phyloP scores from a whole-genome alignment of 2,888 invertebrate species.

The Ganaspis brasiliensis region DNA sequence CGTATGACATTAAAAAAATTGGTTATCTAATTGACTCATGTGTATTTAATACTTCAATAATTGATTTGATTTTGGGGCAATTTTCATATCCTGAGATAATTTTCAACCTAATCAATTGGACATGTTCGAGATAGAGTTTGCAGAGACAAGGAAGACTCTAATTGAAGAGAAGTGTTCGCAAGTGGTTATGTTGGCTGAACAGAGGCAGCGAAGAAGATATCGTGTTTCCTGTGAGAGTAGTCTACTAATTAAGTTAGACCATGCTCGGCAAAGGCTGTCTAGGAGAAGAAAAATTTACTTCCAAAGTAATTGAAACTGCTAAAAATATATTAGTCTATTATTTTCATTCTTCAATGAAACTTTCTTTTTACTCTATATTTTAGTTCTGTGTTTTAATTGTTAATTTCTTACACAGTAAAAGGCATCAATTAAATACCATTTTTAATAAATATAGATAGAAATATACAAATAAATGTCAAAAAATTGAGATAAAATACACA shows the following conservation, averaged over 20 bases:
- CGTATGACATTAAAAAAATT: too few species aligned
- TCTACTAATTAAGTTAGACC: conserved; percentile 66
- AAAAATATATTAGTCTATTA: neutral
- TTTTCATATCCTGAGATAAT: neutral
- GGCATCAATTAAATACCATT: too few species aligned
- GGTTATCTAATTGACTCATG: too few species aligned
- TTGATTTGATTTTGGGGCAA: neutral
- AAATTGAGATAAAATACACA: neutral
- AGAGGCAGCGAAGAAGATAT: conserved; percentile 50
- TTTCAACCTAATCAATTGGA: conserved; percentile 18
- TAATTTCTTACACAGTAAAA: too few species aligned
- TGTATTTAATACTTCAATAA: neutral
- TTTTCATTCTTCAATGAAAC: neutral
- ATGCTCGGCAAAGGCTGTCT: conserved; percentile 16
- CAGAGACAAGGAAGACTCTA: conserved; percentile 47
- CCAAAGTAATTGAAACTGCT: neutral
- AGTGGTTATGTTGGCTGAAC: conserved; percentile 46
- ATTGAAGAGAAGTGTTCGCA: conserved; percentile 60
- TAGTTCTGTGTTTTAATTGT: neutral
- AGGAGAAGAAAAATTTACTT: neutral
- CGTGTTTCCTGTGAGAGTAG: conserved; percentile 61
- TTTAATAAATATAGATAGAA: too few species aligned
- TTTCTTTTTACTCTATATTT: neutral
- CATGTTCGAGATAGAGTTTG: conserved; percentile 40
- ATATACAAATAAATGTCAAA: too few species aligned